Evolutionary conservation across 1,140 invertebrate species (phyloP).

Genomic region (Bombus fervidus): DNA sequence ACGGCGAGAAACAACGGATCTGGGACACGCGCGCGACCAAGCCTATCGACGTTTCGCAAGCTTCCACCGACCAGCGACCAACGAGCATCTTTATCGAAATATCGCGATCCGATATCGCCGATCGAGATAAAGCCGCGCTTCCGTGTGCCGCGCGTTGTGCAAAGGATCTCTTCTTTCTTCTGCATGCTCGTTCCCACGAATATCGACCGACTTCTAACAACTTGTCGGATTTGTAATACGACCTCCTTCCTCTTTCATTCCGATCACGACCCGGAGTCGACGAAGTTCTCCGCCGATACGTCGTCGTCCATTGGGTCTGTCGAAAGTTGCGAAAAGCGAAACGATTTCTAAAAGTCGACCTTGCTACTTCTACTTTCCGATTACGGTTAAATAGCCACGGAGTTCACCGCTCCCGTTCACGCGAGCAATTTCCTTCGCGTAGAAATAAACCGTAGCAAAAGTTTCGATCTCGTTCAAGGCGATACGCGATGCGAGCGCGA

Average conservation of each 20-base stretch:
- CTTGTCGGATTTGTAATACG: slow-evolving; percentile 39
- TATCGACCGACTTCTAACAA: slow-evolving; percentile 28
- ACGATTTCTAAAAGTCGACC: not conserved
- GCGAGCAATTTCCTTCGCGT: not conserved
- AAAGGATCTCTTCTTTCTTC: not conserved
- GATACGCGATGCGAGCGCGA: not conserved
- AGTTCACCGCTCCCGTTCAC: not conserved
- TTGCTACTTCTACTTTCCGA: not conserved
- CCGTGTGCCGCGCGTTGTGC: slow-evolving; percentile 37
- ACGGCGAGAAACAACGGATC: not conserved
- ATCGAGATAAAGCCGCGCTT: slow-evolving; percentile 22
- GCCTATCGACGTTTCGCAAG: not conserved
- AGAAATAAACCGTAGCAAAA: not conserved
- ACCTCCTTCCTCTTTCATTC: slow-evolving; percentile 23
- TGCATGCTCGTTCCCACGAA: slow-evolving; percentile 42
- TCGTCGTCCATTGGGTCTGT: not conserved
- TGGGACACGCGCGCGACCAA: not conserved
- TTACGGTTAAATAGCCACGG: not conserved
- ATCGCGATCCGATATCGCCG: slow-evolving; percentile 14
- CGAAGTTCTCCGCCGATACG: not conserved
- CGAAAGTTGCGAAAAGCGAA: too few species aligned
- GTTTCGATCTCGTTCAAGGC: not conserved
- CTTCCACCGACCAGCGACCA: too few species aligned
- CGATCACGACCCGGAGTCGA: not conserved
- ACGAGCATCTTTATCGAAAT: slow-evolving; percentile 6